Evolutionary conservation across 2,113 vertebrate genomes (phyloP).

Genomic region (Vanacampus margaritifer): DNA sequence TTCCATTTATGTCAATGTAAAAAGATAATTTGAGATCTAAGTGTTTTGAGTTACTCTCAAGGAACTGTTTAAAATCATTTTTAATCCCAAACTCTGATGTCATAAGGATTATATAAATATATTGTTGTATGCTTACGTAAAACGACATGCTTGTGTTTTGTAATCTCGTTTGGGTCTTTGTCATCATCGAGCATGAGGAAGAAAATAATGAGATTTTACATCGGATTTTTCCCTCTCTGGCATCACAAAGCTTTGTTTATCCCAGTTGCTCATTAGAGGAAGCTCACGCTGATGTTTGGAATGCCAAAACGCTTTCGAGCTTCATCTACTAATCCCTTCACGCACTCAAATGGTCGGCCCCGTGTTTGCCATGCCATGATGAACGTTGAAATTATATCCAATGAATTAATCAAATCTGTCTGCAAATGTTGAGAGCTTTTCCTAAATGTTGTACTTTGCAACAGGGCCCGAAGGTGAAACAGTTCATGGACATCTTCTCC

Average conservation of each 20-base stretch:
- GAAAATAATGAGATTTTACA: not conserved
- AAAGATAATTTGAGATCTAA: too few species aligned
- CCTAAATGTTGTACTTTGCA: not conserved
- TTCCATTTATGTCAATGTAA: too few species aligned
- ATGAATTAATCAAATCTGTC: not conserved
- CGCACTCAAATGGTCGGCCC: not conserved
- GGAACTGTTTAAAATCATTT: not conserved
- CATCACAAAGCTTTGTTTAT: conserved; percentile 2
- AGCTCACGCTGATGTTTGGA: conserved; percentile 25
- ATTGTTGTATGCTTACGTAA: conserved; percentile 33
- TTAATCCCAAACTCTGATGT: conserved; percentile 23
- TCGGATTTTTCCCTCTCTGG: not conserved
- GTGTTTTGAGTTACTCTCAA: not conserved
- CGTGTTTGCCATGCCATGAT: not conserved
- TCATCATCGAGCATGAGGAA: conserved; percentile 6
- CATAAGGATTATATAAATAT: conserved; percentile 32
- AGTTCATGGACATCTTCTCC: conserved; percentile 87
- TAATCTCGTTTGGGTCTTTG: conserved; percentile 29
- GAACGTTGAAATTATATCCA: not conserved
- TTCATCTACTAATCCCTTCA: not conserved
- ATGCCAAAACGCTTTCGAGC: not conserved
- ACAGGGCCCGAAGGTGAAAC: conserved; percentile 80
- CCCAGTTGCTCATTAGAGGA: conserved; percentile 18
- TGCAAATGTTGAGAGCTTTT: not conserved
- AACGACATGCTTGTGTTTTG: not conserved